phyloP scores from a whole-genome alignment of 35 echinoderm and acorn worm species.

The Hemicentrotus pulcherrimus region DNA sequence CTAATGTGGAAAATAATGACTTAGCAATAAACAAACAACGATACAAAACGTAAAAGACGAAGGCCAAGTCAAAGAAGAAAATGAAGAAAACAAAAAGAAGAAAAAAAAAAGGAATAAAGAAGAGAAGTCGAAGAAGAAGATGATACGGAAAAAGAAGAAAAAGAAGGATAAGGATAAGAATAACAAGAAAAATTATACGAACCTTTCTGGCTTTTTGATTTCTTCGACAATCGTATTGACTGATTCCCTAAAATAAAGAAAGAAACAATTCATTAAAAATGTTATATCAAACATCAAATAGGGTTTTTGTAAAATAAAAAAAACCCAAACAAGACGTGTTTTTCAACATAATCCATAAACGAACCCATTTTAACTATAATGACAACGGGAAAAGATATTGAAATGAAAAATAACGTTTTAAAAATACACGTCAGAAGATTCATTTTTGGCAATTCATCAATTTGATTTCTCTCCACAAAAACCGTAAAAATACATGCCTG shows the following conservation, averaged over 20 bases:
- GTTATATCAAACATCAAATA: not conserved
- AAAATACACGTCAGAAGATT: not conserved
- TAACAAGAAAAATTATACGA: not conserved
- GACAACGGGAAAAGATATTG: not conserved
- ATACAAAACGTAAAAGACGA: not conserved
- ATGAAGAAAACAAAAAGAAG: not conserved
- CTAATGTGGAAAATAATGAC: no score
- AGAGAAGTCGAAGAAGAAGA: not conserved
- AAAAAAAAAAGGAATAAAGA: not conserved
- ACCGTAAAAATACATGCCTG: no score
- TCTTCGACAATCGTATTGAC: slow-evolving; percentile 39
- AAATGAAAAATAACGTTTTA: not conserved
- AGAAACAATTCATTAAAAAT: not conserved
- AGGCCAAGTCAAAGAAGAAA: no score
- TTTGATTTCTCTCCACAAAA: no score
- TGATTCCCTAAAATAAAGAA: slow-evolving; percentile 28
- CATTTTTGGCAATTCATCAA: no score
- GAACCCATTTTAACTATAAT: not conserved
- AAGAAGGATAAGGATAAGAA: not conserved
- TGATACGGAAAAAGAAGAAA: not conserved
- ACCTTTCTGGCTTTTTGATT: slow-evolving; percentile 43
- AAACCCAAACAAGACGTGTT: no score
- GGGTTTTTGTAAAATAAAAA: not conserved
- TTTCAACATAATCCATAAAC: not conserved
- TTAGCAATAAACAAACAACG: no score